A percentile compares a stretch with the other conserved stretches of the same genome.
Conservation (phyloP, 2,113 vertebrate species). For the Tor tambroides region DNA sequence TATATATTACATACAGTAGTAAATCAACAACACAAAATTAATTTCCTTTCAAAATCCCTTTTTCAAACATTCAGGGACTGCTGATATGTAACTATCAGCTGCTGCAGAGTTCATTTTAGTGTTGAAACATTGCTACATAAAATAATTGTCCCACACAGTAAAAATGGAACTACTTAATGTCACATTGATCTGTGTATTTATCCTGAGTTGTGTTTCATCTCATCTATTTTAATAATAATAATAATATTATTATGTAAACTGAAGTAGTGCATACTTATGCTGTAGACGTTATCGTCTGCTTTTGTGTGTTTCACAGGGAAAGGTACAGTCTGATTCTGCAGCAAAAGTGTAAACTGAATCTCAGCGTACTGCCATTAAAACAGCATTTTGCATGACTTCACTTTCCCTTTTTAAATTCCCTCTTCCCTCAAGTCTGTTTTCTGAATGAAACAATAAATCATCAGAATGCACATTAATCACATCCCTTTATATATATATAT, state of each 20-base stretch:
- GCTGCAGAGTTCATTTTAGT: not conserved
- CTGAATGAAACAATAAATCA: slow-evolving; percentile 11
- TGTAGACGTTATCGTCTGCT: not conserved
- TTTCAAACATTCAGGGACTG: slow-evolving; percentile 61
- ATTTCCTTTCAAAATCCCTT: slow-evolving; percentile 62
- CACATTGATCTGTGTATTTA: slow-evolving; percentile 11
- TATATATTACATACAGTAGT: slow-evolving; percentile 44
- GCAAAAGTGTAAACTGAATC: slow-evolving; percentile 52
- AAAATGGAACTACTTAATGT: slow-evolving; percentile 16
- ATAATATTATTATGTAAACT: slow-evolving; percentile 47
- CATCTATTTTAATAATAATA: slow-evolving; percentile 11
- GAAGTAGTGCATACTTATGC: slow-evolving; percentile 42
- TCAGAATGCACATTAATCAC: not conserved
- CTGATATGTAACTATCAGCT: slow-evolving; percentile 11
- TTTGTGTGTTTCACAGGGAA: slow-evolving; percentile 37
- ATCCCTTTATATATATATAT: not conserved
- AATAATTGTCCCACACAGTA: not conserved
- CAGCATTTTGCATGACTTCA: slow-evolving; percentile 26
- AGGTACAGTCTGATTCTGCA: slow-evolving; percentile 13
- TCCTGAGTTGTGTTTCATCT: slow-evolving; percentile 44
- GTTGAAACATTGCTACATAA: slow-evolving; percentile 22
- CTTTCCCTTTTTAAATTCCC: not conserved
- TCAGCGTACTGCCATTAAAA: slow-evolving; percentile 24
- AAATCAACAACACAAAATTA: slow-evolving; percentile 18
- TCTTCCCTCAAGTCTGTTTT: slow-evolving; percentile 9